phyloP scores from a whole-genome alignment of 2,888 invertebrate genomes.

The Malthinus seriepunctatus region DNA sequence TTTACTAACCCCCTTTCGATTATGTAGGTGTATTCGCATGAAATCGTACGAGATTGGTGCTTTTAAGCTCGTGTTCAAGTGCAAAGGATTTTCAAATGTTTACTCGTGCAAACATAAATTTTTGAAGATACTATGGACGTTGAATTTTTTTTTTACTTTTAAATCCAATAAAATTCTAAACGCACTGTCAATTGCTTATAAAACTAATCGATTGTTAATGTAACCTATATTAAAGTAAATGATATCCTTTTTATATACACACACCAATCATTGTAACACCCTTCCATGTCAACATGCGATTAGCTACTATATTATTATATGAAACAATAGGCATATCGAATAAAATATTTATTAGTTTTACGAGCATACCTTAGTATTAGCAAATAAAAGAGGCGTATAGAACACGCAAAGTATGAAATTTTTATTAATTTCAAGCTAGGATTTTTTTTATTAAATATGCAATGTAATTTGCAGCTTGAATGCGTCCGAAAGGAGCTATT shows the following conservation, averaged over 20 bases:
- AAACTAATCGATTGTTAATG: slow-evolving; percentile 1
- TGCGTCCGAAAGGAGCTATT: no score
- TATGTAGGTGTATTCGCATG: slow-evolving; percentile 11
- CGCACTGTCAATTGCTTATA: neutral
- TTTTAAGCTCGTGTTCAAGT: slow-evolving; percentile 7
- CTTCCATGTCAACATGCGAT: slow-evolving; percentile 2
- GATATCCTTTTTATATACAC: neutral
- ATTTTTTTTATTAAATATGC: no score
- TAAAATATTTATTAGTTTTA: no score
- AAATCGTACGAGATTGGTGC: slow-evolving; percentile 13
- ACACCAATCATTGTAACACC: slow-evolving; percentile 1
- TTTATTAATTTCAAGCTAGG: no score
- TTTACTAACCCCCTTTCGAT: slow-evolving; percentile 6
- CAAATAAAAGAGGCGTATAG: no score
- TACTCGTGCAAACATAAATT: slow-evolving; percentile 9
- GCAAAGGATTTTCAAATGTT: slow-evolving; percentile 8
- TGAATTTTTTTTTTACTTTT: no score
- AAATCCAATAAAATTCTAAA: no score
- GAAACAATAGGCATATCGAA: no score
- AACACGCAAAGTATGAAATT: no score
- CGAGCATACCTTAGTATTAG: no score
- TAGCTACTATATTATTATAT: no score
- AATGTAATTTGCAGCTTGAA: no score
- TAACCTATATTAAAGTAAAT: slow-evolving; percentile 3
- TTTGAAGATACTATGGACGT: neutral